Percentiles rank a stretch among this genome's conserved stretches.
These are phyloP conservation scores for Tangara arthus DNA, from an alignment of 2,797 vertebrate species.

Conservation along the genomic window DNA sequence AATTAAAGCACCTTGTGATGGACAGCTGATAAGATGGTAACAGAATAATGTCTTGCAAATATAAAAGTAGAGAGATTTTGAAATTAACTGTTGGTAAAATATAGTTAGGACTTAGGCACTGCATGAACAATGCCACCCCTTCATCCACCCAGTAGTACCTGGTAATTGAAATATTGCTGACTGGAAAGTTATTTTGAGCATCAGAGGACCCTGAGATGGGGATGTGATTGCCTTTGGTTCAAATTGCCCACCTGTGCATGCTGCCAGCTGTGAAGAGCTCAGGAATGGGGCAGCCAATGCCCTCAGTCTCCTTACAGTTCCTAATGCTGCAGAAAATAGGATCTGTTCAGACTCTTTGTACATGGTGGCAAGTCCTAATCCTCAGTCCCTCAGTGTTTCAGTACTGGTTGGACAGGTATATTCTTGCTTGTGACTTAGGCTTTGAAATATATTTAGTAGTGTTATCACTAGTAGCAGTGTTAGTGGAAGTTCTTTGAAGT, in stretches of 20 bases:
- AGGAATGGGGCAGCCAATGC: accelerated
- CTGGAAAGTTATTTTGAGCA: background rate
- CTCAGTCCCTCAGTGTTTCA: background rate
- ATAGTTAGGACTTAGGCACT: background rate
- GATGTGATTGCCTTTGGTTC: background rate
- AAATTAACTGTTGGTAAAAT: background rate
- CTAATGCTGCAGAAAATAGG: background rate
- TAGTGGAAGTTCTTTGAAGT: background rate
- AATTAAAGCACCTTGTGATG: background rate
- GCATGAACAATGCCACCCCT: background rate
- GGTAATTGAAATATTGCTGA: background rate
- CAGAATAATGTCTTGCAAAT: background rate
- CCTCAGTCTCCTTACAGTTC: background rate
- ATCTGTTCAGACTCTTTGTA: background rate
- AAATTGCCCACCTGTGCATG: accelerated
- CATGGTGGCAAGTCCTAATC: accelerated
- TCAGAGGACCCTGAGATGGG: background rate
- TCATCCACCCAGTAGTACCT: background rate
- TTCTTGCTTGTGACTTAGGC: background rate
- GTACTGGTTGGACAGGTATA: background rate
- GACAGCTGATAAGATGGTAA: background rate
- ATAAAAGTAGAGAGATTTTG: background rate
- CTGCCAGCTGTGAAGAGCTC: background rate
- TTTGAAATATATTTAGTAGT: background rate
- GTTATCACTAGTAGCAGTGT: background rate